A percentile compares a stretch with the other conserved stretches of the same genome.
phyloP scores from a whole-genome alignment of 1,140 invertebrate species.

The Hylaeus volcanicus region DNA sequence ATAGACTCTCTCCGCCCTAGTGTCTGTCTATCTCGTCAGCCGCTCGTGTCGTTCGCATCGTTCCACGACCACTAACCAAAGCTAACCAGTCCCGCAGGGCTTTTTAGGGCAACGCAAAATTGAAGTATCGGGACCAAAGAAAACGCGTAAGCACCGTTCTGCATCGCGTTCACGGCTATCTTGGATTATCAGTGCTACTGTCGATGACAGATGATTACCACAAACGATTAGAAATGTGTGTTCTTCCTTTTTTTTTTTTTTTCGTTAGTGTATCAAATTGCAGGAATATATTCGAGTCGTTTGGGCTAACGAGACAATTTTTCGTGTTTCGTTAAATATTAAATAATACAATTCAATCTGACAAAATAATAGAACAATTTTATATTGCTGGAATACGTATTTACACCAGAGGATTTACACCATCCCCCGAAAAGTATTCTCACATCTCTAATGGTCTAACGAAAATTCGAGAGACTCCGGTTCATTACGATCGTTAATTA shows the following conservation, averaged over 20 bases:
- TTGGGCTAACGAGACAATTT: too few species aligned
- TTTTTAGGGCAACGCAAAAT: conserved; percentile 65
- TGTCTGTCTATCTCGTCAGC: conserved; percentile 72
- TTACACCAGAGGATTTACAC: too few species aligned
- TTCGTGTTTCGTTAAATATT: too few species aligned
- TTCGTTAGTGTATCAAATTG: too few species aligned
- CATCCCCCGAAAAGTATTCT: too few species aligned
- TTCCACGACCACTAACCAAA: conserved; percentile 67
- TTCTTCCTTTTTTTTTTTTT: not conserved
- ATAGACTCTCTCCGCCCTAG: conserved; percentile 79
- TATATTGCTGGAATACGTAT: too few species aligned
- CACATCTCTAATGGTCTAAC: too few species aligned
- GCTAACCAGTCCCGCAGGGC: conserved; percentile 67
- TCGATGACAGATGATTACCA: not conserved
- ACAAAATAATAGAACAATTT: too few species aligned
- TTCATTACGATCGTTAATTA: not conserved
- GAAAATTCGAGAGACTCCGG: too few species aligned
- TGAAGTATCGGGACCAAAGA: conserved; percentile 57
- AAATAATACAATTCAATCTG: too few species aligned
- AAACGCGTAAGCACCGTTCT: conserved; percentile 36
- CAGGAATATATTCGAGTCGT: too few species aligned
- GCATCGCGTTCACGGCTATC: not conserved
- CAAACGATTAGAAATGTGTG: not conserved
- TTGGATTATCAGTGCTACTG: not conserved
- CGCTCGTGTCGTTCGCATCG: conserved; percentile 70